These are phyloP conservation scores for Netelia fuscicornis DNA, from an alignment of 2,888 invertebrate species.

Conservation along the genomic window DNA sequence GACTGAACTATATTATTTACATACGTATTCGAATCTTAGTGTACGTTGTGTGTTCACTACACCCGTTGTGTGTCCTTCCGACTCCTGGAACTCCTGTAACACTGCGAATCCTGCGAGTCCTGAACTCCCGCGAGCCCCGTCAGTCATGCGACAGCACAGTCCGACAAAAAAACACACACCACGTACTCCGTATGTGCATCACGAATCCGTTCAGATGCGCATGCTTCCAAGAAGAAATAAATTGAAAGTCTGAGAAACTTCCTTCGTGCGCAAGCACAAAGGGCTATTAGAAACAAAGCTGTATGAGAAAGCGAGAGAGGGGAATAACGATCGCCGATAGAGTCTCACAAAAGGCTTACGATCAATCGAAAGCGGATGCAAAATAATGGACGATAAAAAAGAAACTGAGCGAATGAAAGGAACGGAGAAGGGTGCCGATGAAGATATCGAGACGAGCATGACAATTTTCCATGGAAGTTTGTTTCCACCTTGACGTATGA, in stretches of 20 bases:
- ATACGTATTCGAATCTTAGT: no score
- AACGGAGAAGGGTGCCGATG: conserved; percentile 41
- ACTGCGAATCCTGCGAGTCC: no score
- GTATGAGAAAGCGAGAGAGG: background rate
- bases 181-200: background rate
- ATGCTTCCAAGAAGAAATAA: background rate
- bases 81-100: no score
- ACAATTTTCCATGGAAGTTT: conserved; percentile 55
- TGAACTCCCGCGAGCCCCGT: no score
- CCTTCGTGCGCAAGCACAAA: conserved; percentile 18
- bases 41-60: no score
- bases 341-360: conserved; percentile 47
- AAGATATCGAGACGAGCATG: conserved; percentile 63
- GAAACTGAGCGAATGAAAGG: conserved; percentile 26
- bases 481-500: conserved; percentile 30
- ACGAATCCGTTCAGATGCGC: background rate
- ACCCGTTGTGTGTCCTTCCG: no score
- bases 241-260: conserved; percentile 31
- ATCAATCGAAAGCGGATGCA: conserved; percentile 53
- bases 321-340: conserved; percentile 28
- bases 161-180: no score
- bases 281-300: conserved; percentile 40
- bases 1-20: no score
- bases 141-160: no score
- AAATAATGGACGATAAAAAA: conserved; percentile 34